Evolutionary conservation across 1,140 invertebrate genomes (phyloP), one percentile per base, ranked within the genome.

Genomic region (Saccostrea cuccullata): DNA sequence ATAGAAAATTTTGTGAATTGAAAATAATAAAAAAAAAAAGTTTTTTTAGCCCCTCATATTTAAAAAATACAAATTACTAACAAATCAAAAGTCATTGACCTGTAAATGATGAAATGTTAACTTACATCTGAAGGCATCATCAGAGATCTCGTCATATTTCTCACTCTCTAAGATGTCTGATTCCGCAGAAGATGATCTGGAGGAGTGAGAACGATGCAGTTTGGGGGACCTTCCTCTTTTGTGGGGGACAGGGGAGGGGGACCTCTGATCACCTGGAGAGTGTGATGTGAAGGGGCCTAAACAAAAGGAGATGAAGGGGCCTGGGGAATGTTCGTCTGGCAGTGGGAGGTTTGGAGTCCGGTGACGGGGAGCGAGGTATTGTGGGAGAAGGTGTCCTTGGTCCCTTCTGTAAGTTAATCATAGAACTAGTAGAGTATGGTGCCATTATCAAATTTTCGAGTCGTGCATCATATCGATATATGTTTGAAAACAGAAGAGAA

Each of bases 121-220:
- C 86, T 73, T 89, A 89, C 86, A 70, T 87, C 84, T 86, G 67
- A 89, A 89, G 47, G 83, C 86, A 89, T 89, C 89, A 12, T 89
- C 89, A 9, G 89, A 87, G 67, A 85, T 91, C 9, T 86, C 70
- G 30, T 83, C 89, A 15, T 84, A 86, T 30, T 36, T 85, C n/a
- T 90, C 88, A 86, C 86, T 88, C 11, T 91, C 90, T 30, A 86
- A 60, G 13, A 91, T 58, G 55, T 91, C 91, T 26, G 89, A 90
- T 77, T 93, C 90, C 82, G 86, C 86, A 77, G 84, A 86, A 84
- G 88, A 77, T 26, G 70, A 77, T 15, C 26, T 36, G 13, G 70
- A 77, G 23, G 23, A 36, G 15, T 26, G 70, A 15, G 70, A 77
- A 26, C 70, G 70, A 36, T 77, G 70, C 13, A 77, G 70, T 17